Evolutionary conservation across 2,888 invertebrate species (phyloP), one percentile per base, ranked within the genome.

Genomic region (Erebia palarica): DNA sequence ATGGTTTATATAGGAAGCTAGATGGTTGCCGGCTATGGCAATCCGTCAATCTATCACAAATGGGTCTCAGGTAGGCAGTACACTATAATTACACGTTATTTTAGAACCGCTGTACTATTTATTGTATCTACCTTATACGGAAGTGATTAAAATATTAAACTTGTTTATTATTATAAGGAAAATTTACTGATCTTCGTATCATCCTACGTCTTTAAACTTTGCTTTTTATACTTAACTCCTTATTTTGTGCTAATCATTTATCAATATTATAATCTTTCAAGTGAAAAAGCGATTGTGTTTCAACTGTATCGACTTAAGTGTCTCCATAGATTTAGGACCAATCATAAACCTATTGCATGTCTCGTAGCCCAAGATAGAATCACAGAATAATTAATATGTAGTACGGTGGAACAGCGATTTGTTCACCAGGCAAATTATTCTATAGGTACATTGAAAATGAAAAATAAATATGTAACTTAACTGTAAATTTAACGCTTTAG

Each of bases 1-100:
- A 68, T 58, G 57, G 69, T 73, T 65, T 69, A 70, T 73, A 57
- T 67, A 71, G 71, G 67, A 59, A 74, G 69, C 65, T 44, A 74
- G 65, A 42, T 69, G 58, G 55, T 65, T 69, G 58, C 63, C 53
- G 27, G 21, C 65, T 63, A 53, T 63, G 68, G 36, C 36, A 36
- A 36, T 36, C 36, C 65, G 49, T 10, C 27, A 59, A 59, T 71
- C 55, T 57, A 47, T 68, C 67, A 71, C 47, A 66, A 65, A 55
- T 16, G 55, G 55, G 36, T 44, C 53, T 64, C 10, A 65, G 60
- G 42, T 16, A 60, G 42, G 16, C 16, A 42, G 16, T 47, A 42
- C 9, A 16, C 16, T 65, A 36, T 65, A 65, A 65, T 65, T 65
- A 65, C 42, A 21, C 51, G 64, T 21, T 27, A 49, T 63, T 63